A percentile compares a stretch with the other conserved stretches of the same genome.
phyloP scores from a whole-genome alignment of 2,113 vertebrate species.

The Catharus fuscescens region DNA sequence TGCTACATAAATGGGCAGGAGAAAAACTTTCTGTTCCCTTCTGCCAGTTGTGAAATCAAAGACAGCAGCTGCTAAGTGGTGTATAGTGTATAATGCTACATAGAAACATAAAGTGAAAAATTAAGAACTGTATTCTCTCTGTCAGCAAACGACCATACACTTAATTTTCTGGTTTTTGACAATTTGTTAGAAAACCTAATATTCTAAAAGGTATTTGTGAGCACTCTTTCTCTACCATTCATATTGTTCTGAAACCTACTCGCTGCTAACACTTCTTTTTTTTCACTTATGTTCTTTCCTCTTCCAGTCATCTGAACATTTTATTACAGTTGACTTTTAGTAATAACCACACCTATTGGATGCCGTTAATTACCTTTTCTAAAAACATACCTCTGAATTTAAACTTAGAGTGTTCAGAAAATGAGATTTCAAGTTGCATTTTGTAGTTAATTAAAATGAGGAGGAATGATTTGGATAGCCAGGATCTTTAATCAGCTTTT shows the following conservation, averaged over 20 bases:
- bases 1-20: not conserved
- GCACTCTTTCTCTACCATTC: not conserved
- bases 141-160: not conserved
- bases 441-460: constrained; percentile 48
- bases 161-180: not conserved
- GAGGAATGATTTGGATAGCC: not conserved
- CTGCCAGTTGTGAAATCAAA: not conserved
- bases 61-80: not conserved
- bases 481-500: constrained; percentile 45
- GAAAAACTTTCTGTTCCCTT: not conserved
- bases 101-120: not conserved
- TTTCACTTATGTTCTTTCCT: not conserved
- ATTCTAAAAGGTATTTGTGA: not conserved
- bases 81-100: not conserved
- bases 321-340: constrained; percentile 15
- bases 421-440: constrained; percentile 46
- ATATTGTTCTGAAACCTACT: not conserved
- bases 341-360: constrained; percentile 1
- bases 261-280: not conserved
- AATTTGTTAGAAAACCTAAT: not conserved
- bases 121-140: not conserved
- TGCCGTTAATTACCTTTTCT: constrained; percentile 54
- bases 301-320: not conserved
- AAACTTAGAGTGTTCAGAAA: constrained; percentile 1
- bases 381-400: constrained; percentile 17